Base-by-base conservation (phyloP, 1,140 invertebrate species). In the Zeugodacus cucurbitae region DNA sequence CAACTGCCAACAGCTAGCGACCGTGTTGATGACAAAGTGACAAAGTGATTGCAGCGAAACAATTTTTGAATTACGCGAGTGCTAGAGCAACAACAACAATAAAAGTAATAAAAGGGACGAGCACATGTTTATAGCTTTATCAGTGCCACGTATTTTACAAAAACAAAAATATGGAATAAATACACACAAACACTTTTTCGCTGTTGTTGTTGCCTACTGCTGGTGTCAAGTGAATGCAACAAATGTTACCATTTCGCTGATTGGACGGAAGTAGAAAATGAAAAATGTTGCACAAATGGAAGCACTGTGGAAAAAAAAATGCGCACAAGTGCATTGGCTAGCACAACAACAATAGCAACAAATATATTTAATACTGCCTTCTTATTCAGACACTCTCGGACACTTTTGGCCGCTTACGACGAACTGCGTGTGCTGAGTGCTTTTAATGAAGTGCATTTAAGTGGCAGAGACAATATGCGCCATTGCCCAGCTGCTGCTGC, bases 361-460 rank as follows among this genome's bases (percentile, higher is more conserved):
- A 29, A 44, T 26, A 44, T 26, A 20, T 14, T 22, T 48, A 48
- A 82, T 29, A 20, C n/a, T 26, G 22, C 5, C 41, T 48, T 48
- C 41, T 29, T 48, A 5, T 20, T 26, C 41, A 29, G 5, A 8
- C 74, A 26, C 20, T 44, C 74, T 44, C 74, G 41, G 26, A 26
- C 22, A 17, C 10, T 82, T 82, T 82, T 48, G 22, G 44, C n/a
- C 74, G 41, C 17, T 54, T 82, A n/a, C 26, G n/a, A 41, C 41
- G 11, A 82, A 82, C 11, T 54, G 41, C 41, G 41, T 48, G 44
- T 48, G 44, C 44, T 82, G 41, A 48, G 74, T 48, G 74, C 20
- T 17, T 4, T 82, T 26, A 82, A 82, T 44, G 74, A 82, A 82
- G 41, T 82, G 74, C 74, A 82, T 48, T 82, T 82, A 82, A 48